Evolutionary conservation across 2,888 invertebrate species (phyloP).

Genomic region (Drosophila neotestacea): DNA sequence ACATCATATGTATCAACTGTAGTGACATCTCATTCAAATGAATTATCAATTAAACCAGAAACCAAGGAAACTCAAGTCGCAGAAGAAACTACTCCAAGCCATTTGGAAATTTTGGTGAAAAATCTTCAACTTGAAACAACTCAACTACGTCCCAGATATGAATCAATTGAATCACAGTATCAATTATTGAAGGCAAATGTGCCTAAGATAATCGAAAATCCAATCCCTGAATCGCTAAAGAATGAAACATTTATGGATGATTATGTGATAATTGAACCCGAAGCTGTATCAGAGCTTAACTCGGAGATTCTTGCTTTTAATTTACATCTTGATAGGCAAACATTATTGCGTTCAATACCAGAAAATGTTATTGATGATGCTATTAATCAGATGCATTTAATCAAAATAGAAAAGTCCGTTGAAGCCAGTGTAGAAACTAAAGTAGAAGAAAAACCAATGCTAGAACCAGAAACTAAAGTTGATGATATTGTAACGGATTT

Average conservation of each 20-base stretch:
- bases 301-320: slow-evolving; percentile 67
- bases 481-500: slow-evolving; percentile 2
- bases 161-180: slow-evolving; percentile 47
- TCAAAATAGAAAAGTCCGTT: slow-evolving; percentile 3
- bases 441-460: slow-evolving; percentile 3
- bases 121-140: slow-evolving; percentile 54
- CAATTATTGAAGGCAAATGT: slow-evolving; percentile 39
- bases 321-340: slow-evolving; percentile 63
- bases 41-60: slow-evolving; percentile 23
- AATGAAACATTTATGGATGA: slow-evolving; percentile 57
- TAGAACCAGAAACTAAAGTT: slow-evolving; percentile 5
- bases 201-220: slow-evolving; percentile 9
- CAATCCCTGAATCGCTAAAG: slow-evolving; percentile 10
- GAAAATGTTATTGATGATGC: slow-evolving; percentile 4
- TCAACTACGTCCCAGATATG: slow-evolving; percentile 39
- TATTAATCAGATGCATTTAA: slow-evolving; percentile 27
- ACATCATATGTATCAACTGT: slow-evolving; percentile 63
- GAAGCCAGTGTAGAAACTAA: slow-evolving; percentile 9
- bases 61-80: not conserved
- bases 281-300: slow-evolving; percentile 64
- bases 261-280: slow-evolving; percentile 78
- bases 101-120: slow-evolving; percentile 35
- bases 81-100: slow-evolving; percentile 15
- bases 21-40: slow-evolving; percentile 63
- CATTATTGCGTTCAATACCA: slow-evolving; percentile 33